A percentile compares a stretch with the other conserved stretches of the same genome.
Conservation (phyloP, 2,113 vertebrate species). For the Tamias sibiricus region DNA sequence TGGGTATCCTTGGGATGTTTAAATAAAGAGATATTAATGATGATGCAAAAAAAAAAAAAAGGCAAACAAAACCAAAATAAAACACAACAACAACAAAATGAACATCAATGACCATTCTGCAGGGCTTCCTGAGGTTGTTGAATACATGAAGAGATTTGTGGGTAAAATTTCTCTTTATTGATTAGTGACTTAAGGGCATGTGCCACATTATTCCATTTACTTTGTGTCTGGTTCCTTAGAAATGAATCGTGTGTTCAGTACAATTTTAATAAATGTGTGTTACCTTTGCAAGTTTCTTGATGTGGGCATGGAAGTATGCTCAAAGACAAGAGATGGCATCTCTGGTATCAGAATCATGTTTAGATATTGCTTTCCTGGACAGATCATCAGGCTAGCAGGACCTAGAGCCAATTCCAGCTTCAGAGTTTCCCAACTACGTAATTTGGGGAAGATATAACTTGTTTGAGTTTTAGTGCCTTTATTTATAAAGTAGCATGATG, state of each 20-base stretch:
- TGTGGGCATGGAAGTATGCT: background rate
- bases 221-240: background rate
- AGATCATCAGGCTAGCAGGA: background rate
- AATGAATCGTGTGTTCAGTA: background rate
- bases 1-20: background rate
- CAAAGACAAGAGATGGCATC: background rate
- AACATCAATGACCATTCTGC: background rate
- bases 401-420: background rate
- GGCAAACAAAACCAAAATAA: too few species aligned
- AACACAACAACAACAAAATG: background rate
- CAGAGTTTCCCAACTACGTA: background rate
- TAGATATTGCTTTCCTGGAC: background rate
- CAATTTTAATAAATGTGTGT: background rate
- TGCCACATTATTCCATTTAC: background rate
- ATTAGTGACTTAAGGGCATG: background rate
- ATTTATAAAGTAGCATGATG: background rate
- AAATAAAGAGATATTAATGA: constrained; percentile 60
- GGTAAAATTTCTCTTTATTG: background rate
- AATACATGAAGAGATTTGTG: background rate
- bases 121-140: background rate
- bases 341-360: background rate
- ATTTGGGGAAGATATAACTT: background rate
- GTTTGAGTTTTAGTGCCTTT: background rate
- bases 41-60: too few species aligned
- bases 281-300: background rate